These are phyloP conservation scores for Phocoena sinus DNA, from an alignment of 2,113 vertebrate species.

Conservation along the genomic window DNA sequence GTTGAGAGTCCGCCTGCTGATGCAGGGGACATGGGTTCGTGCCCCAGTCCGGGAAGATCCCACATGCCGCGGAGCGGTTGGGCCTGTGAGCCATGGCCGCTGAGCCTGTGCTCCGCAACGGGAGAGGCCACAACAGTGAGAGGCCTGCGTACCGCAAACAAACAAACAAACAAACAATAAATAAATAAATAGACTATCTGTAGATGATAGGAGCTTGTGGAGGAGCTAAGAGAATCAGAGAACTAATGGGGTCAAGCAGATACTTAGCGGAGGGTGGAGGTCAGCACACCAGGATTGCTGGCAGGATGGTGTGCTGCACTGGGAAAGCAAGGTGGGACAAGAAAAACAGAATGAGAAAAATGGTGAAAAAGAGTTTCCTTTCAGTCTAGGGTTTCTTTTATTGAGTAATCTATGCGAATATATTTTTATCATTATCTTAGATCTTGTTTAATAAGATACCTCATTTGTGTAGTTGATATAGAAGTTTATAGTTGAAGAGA, in stretches of 20 bases:
- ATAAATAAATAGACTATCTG: constrained; percentile 40
- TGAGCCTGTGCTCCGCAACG: too few species aligned
- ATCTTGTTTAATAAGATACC: neutral
- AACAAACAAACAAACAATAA: too few species aligned
- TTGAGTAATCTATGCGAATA: neutral
- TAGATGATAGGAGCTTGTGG: neutral
- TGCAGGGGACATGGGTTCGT: too few species aligned
- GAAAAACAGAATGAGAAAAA: neutral
- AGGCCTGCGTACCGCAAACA: too few species aligned
- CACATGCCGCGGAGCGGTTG: too few species aligned
- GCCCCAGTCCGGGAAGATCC: too few species aligned
- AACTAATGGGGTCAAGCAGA: constrained; percentile 16
- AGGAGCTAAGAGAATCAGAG: neutral
- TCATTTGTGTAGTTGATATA: neutral
- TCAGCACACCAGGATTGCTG: neutral
- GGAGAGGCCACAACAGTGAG: too few species aligned
- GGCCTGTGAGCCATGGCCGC: too few species aligned
- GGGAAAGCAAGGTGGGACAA: neutral
- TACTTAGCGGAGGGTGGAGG: neutral
- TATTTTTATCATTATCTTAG: neutral
- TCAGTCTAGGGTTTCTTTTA: neutral
- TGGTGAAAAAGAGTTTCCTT: neutral
- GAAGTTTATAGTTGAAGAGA: neutral
- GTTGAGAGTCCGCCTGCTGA: too few species aligned
- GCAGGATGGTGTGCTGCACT: neutral